Base-by-base conservation (phyloP, 2,113 vertebrate species). In the Perognathus longimembris region DNA sequence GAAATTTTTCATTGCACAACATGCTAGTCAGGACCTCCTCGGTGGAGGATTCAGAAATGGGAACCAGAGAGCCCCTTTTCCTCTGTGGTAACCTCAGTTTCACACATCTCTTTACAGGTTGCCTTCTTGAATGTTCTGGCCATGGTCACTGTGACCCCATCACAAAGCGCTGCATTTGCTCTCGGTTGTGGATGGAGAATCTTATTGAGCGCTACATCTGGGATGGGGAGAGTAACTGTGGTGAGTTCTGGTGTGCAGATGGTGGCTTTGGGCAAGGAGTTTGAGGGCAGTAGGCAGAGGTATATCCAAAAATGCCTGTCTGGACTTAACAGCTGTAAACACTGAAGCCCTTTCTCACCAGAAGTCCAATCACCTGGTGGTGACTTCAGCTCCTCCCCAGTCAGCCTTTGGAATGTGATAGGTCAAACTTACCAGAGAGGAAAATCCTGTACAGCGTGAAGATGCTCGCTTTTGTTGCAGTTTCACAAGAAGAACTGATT, bases 111-210 rank as follows among this genome's bases (percentile, higher is more conserved):
- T 66, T 92, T 76, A 61, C 95, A 99, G 99, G 98, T 91, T 99
- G 99, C 93, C 96, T 99, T 96, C 98, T 99, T 57, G 97, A 94
- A 88, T 99, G 98, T 82, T 99, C 99, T 38, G 98, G 98, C 34
- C 98, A 98, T 0, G 99, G 99, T 5, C 98, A 98, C 93, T 99
- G 99, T 85, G 98, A 99, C 85, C 99, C 99, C 34, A 97, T 99
- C 97, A 99, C 98, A 26, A 99, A 99, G 94, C 98, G 98, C 85
- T 99, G 99, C 36, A 83, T 98, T 85, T 99, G 99, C 86, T 99
- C 99, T 96, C 98, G 98, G 50, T 97, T 99, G 89, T 99, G 99
- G 99, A 99, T 99, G 66, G 99, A 99, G 97, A 99, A 99, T 90
- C 96, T 98, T 80, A 97, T 99, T 36, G 98, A 98, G 8, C 97